Evolutionary conservation across 2,113 vertebrate genomes (phyloP), one percentile per base, ranked within the genome.

Genomic region (Casuarius casuarius): DNA sequence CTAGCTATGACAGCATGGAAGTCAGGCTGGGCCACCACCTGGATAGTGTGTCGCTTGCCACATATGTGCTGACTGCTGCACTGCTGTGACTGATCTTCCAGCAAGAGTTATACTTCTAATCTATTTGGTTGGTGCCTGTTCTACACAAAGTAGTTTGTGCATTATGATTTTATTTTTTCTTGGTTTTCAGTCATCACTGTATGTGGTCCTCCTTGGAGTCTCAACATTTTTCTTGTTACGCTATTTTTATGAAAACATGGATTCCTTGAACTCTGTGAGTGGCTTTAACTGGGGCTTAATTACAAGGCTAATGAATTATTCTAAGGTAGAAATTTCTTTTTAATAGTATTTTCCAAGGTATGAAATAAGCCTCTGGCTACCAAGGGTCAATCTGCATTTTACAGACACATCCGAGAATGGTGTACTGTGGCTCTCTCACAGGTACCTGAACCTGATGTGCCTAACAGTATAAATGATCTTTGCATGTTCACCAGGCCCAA

Each of bases 71-170:
- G 75, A 38, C 35, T 80, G 56, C 48, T 89, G 84, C 40, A 42
- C 33, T 73, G 71, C 87, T 93, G 84, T 23, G 91, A 20, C 44
- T 85, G 40, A 79, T 87, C 62, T 82, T 76, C 59, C 62, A 75
- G 33, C 67, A 88, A n/a, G 35, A 79, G 18, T 31, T 80, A 58
- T 54, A 40, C 15, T 89, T 92, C 52, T 78, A 78, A 62, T 79
- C 74, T 79, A 87, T 96, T 77, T 94, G 84, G 35, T 84, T 92
- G 91, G 71, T 90, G 81, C 33, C 81, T 89, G 78, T 31, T 95
- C 42, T 58, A 61, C 65, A 56, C 20, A 19, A 52, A 89, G 14
- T 35, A 87, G n/a, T 33, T 75, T 62, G 29, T 58, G 67, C 44
- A 17, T 15, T 52, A 20, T 0, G 7, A 11, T 92, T 84, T 65